These are phyloP conservation scores for Chiridota heheva DNA, from an alignment of 35 echinoderm and acorn worm species.

Conservation along the genomic window DNA sequence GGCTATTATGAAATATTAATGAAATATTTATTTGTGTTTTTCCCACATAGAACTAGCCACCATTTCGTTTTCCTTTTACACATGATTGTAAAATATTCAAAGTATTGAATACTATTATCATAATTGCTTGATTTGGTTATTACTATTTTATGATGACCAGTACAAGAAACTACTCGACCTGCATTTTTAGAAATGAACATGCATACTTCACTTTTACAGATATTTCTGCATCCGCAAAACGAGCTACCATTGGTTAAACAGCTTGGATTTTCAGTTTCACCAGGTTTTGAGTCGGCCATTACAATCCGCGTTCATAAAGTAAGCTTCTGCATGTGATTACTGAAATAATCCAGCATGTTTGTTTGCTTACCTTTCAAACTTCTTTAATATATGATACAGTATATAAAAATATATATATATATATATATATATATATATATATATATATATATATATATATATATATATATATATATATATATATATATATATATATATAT, in stretches of 20 bases:
- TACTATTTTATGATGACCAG: neutral
- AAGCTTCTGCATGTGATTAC: too few relatives aligned
- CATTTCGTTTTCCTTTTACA: neutral
- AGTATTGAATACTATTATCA: neutral
- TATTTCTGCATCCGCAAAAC: conserved; percentile 36
- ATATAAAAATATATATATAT: too few relatives aligned
- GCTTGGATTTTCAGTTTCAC: conserved; percentile 38
- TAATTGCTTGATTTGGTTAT: neutral
- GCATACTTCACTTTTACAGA: neutral
- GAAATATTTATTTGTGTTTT: neutral
- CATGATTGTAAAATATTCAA: neutral
- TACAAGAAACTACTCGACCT: neutral
- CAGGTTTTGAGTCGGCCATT: conserved; percentile 31
- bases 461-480: too few relatives aligned
- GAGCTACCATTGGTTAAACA: conserved; percentile 35
- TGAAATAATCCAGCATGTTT: too few relatives aligned
- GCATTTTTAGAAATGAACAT: neutral
- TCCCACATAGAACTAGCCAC: neutral
- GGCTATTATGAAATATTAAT: too few relatives aligned
- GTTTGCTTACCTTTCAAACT: too few relatives aligned
- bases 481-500: too few relatives aligned
- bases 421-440: too few relatives aligned
- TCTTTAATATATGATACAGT: too few relatives aligned
- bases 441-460: too few relatives aligned
- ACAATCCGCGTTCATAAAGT: neutral